Evolutionary conservation across 1,140 invertebrate genomes (phyloP).

Genomic region (Hestina assimilis): DNA sequence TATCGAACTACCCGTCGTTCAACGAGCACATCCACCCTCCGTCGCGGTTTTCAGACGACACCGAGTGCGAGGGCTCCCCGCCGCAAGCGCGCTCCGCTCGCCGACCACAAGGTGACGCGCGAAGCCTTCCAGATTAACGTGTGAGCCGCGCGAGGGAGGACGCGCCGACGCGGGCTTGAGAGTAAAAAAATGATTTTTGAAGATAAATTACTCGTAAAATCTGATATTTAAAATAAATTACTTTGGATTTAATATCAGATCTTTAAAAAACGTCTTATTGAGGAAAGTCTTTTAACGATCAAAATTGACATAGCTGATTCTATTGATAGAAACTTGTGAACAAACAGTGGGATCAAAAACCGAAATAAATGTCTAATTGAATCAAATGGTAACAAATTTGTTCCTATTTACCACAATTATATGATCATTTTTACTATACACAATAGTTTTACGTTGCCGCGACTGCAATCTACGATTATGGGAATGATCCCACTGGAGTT

Average conservation of each 20-base stretch:
- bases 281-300: too few species aligned
- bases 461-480: slow-evolving; percentile 3
- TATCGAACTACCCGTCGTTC: slow-evolving; percentile 86
- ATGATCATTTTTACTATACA: slow-evolving; percentile 18
- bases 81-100: slow-evolving; percentile 70
- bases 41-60: slow-evolving; percentile 85
- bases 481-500: slow-evolving; percentile 12
- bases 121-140: slow-evolving; percentile 86
- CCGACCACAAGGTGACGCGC: slow-evolving; percentile 79
- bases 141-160: slow-evolving; percentile 55
- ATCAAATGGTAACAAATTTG: slow-evolving; percentile 5
- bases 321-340: neutral
- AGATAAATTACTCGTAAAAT: too few species aligned
- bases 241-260: too few species aligned
- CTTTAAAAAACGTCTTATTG: too few species aligned
- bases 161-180: neutral
- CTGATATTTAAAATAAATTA: too few species aligned
- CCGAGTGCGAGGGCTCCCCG: slow-evolving; percentile 77
- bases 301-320: neutral
- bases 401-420: slow-evolving; percentile 26
- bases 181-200: too few species aligned
- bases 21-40: slow-evolving; percentile 87
- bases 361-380: neutral
- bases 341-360: neutral
- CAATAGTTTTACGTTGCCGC: slow-evolving; percentile 4